phyloP scores from a whole-genome alignment of 2,888 invertebrate genomes.

The Aporophyla lueneburgensis region DNA sequence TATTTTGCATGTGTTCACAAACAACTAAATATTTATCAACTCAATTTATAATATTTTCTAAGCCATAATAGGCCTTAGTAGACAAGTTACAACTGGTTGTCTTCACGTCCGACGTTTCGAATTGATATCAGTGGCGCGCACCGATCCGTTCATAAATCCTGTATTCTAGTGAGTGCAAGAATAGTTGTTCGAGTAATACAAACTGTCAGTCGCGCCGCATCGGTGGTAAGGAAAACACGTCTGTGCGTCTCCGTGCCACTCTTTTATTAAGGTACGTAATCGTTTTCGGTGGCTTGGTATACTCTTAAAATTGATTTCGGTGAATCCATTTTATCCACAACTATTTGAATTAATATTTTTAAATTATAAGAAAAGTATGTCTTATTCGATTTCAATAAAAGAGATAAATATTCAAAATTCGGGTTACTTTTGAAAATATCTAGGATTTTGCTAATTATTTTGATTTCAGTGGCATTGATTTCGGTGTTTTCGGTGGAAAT shows the following conservation, averaged over 20 bases:
- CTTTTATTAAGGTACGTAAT: too few species aligned
- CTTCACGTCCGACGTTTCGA: conserved; percentile 1
- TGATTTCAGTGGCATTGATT: conserved; percentile 4
- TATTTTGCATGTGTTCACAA: not conserved
- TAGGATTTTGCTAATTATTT: conserved; percentile 1
- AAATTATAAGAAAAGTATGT: conserved; percentile 5
- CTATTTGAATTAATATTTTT: conserved; percentile 13
- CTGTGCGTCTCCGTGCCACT: too few species aligned
- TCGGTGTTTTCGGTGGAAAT: conserved; percentile 6
- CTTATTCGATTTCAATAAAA: conserved; percentile 3
- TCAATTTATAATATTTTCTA: not conserved
- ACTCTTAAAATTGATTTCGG: conserved; percentile 1
- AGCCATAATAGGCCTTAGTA: not conserved
- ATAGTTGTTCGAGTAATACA: too few species aligned
- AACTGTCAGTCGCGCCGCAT: too few species aligned
- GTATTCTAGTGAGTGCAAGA: too few species aligned
- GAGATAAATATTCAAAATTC: not conserved
- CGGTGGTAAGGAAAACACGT: not conserved
- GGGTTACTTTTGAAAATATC: not conserved
- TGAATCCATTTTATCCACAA: not conserved
- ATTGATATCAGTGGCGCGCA: not conserved
- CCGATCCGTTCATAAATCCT: too few species aligned
- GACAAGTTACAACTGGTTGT: not conserved
- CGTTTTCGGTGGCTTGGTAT: not conserved
- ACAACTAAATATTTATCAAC: not conserved